phyloP scores from a whole-genome alignment of 2,797 vertebrate species.

The Vultur gryphus region DNA sequence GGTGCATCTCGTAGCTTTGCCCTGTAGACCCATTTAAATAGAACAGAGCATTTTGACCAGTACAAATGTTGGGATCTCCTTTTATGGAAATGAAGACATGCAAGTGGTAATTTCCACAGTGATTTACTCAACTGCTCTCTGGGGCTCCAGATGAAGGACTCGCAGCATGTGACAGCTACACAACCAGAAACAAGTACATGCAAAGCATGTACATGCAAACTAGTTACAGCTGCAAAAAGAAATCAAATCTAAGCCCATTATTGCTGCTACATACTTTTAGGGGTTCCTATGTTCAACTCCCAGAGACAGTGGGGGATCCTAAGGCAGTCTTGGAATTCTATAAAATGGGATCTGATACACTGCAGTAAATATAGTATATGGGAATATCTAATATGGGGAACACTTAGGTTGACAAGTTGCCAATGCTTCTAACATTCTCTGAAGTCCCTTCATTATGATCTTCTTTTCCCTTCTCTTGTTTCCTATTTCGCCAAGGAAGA shows the following conservation, averaged over 20 bases:
- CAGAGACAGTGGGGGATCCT: background rate
- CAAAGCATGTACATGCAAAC: background rate
- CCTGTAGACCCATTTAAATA: background rate
- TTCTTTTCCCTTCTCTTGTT: background rate
- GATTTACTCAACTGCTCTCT: background rate
- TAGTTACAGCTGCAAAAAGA: background rate
- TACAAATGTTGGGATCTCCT: background rate
- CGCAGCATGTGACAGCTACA: background rate
- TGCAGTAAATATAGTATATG: background rate
- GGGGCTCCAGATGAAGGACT: background rate
- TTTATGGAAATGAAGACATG: background rate
- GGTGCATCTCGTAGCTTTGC: background rate
- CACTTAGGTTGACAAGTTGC: background rate
- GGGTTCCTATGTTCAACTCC: background rate
- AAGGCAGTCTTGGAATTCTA: background rate
- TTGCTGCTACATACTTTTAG: background rate
- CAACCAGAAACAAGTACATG: background rate
- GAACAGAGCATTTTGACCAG: background rate
- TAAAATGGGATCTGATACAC: background rate
- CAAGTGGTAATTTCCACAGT: background rate
- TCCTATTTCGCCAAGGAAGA: background rate
- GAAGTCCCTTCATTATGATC: background rate
- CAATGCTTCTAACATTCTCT: background rate
- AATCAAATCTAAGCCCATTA: background rate
- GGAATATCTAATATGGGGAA: background rate